phyloP scores from a whole-genome alignment of 2,113 vertebrate species.

The Glaucidium brasilianum region DNA sequence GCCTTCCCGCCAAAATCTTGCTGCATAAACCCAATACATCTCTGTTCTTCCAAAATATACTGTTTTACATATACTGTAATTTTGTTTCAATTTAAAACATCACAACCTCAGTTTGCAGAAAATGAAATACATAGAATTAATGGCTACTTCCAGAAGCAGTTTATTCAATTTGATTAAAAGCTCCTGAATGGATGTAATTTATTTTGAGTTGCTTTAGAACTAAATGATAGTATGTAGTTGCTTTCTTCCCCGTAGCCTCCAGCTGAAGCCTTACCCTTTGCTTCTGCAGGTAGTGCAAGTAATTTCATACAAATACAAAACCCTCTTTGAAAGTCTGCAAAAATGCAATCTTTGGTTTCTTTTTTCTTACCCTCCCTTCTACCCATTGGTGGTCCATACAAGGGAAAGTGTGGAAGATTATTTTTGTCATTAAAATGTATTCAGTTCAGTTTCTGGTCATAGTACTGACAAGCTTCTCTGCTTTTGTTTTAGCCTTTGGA shows the following conservation, averaged over 20 bases:
- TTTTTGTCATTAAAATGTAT: neutral
- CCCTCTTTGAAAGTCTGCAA: neutral
- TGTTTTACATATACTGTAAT: neutral
- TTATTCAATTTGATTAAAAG: neutral
- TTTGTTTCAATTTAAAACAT: neutral
- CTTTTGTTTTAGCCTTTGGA: neutral
- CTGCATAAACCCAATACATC: accelerated
- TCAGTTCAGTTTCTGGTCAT: neutral
- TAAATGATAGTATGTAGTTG: neutral
- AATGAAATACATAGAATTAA: neutral
- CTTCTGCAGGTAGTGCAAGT: neutral
- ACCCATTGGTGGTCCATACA: accelerated
- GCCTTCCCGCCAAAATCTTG: neutral
- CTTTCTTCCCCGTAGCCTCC: neutral
- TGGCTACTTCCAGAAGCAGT: neutral
- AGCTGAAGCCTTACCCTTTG: neutral
- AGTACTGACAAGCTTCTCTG: neutral
- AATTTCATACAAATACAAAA: neutral
- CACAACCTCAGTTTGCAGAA: neutral
- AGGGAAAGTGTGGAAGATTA: neutral
- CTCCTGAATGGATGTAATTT: neutral
- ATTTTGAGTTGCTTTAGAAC: neutral
- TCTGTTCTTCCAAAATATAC: neutral
- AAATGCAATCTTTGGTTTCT: neutral
- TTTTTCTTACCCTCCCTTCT: neutral